A percentile compares a stretch with the other conserved stretches of the same genome.
These are phyloP conservation scores for Hylaeus volcanicus DNA, from an alignment of 1,140 invertebrate genomes.

Conservation along the genomic window DNA sequence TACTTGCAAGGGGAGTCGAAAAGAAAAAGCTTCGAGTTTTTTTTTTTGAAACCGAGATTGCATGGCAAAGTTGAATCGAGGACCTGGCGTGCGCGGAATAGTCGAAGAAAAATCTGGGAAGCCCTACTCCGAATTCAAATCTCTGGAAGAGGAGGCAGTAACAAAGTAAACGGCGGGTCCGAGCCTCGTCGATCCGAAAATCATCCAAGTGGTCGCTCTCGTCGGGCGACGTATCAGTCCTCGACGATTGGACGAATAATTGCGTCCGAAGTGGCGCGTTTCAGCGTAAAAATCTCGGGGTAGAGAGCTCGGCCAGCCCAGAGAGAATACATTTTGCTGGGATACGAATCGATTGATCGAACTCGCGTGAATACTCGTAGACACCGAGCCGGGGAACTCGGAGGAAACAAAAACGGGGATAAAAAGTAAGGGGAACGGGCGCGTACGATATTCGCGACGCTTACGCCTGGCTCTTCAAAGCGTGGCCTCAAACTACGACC, in stretches of 20 bases:
- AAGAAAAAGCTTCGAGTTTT: too few species aligned
- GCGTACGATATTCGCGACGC: too few species aligned
- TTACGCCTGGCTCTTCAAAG: too few species aligned
- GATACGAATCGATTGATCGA: slow-evolving; percentile 12
- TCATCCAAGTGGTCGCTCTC: background rate
- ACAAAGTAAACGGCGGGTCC: background rate
- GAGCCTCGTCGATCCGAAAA: background rate
- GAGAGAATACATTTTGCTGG: background rate
- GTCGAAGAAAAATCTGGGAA: too few species aligned
- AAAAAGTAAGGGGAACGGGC: background rate
- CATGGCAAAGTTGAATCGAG: too few species aligned
- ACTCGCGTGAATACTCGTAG: background rate
- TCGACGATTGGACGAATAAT: slow-evolving; percentile 15
- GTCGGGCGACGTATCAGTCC: background rate
- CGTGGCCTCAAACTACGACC: too few species aligned
- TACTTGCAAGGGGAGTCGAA: too few species aligned
- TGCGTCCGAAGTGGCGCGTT: slow-evolving; percentile 17
- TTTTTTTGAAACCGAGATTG: too few species aligned
- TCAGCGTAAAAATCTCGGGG: slow-evolving; percentile 9
- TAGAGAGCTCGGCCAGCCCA: background rate
- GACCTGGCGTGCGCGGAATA: too few species aligned
- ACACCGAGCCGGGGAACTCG: background rate
- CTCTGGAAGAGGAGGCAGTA: background rate
- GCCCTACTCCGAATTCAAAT: background rate
- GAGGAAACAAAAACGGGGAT: background rate